Evolutionary conservation across 2,888 invertebrate genomes (phyloP).

Genomic region (Chrysodeixis includens): DNA sequence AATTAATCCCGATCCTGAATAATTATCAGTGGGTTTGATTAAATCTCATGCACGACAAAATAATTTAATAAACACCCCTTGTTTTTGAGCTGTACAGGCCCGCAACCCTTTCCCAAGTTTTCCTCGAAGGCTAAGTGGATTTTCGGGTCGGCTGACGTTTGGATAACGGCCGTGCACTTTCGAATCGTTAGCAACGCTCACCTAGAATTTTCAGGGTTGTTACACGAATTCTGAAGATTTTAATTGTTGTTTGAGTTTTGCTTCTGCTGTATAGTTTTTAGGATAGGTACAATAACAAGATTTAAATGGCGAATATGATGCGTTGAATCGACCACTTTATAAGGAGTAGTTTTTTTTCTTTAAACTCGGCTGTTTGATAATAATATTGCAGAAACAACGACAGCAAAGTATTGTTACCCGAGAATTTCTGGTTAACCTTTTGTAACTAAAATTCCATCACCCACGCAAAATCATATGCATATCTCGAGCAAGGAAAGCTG

Average conservation of each 20-base stretch:
- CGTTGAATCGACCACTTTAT: too few species aligned
- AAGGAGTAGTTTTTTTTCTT: too few species aligned
- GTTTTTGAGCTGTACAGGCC: conserved; percentile 58
- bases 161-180: conserved; percentile 82
- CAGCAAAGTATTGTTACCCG: too few species aligned
- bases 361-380: too few species aligned
- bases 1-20: conserved; percentile 23
- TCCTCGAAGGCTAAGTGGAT: conserved; percentile 82
- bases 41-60: conserved; percentile 46
- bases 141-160: conserved; percentile 84
- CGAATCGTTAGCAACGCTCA: conserved; percentile 75
- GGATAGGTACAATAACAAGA: too few species aligned
- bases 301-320: too few species aligned
- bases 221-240: conserved; percentile 20
- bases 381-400: too few species aligned
- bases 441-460: not conserved
- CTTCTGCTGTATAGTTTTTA: not conserved
- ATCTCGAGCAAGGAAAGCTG: not conserved
- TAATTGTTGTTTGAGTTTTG: not conserved
- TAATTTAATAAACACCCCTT: conserved; percentile 61
- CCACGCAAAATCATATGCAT: not conserved
- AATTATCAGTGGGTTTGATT: conserved; percentile 51
- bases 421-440: too few species aligned
- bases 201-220: conserved; percentile 60
- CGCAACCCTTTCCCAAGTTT: conserved; percentile 68